Base-by-base conservation (phyloP, 2,888 invertebrate species). In the Oscheius sp. region DNA sequence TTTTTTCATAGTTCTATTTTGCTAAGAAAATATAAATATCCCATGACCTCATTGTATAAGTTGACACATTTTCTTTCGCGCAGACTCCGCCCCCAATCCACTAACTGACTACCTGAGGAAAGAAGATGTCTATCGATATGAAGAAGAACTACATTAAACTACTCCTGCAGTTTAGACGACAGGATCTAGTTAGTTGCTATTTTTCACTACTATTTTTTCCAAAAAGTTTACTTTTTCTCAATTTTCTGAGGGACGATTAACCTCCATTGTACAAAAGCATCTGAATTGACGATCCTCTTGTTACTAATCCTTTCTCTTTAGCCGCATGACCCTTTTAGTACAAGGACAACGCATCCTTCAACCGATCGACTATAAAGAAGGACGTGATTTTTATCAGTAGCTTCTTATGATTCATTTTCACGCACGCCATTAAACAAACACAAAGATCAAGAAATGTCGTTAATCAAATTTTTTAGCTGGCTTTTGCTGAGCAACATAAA, bases 61-160 rank as follows among this genome's bases (percentile, higher is more conserved):
- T n/a, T n/a, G n/a, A n/a, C n/a, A n/a, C n/a, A n/a, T n/a, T n/a
- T n/a, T n/a, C n/a, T n/a, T n/a, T n/a, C n/a, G n/a, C n/a, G n/a
- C n/a, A n/a, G n/a, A n/a, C n/a, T n/a, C n/a, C n/a, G n/a, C n/a
- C n/a, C n/a, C n/a, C n/a, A n/a, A n/a, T n/a, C n/a, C n/a, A n/a
- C n/a, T n/a, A n/a, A n/a, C n/a, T n/a, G n/a, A n/a, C n/a, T n/a
- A n/a, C n/a, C n/a, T n/a, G n/a, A n/a, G n/a, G n/a, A n/a, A n/a
- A n/a, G n/a, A n/a, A n/a, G n/a, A 83, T 83, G 83, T 82, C 83
- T 9, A 83, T 84, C 59, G 80, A 84, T 65, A 76, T 84, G 78
- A 81, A 82, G 28, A 67, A 73, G 14, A 85, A 84, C 63, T 84
- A 85, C 65, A 63, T 84, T 67, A 80, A 82, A 47, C 72, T 84